phyloP scores from a whole-genome alignment of 1,140 invertebrate species.

The Drosophila lacteicornis region DNA sequence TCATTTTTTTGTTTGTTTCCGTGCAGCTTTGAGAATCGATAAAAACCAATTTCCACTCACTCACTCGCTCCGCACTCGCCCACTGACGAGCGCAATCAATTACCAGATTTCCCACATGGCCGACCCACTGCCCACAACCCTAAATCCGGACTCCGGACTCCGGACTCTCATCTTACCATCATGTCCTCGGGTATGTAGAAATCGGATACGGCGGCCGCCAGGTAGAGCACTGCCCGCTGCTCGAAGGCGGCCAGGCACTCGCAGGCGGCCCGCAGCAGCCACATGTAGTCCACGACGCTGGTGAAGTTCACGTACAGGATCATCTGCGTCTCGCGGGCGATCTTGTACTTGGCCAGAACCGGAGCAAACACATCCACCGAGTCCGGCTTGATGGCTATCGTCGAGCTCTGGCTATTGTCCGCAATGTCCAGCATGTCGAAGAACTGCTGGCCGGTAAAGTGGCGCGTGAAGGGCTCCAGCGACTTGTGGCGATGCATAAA shows the following conservation, averaged over 20 bases:
- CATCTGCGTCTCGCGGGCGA: constrained; percentile 87
- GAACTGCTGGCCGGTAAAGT: constrained; percentile 92
- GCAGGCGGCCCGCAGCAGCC: constrained; percentile 93
- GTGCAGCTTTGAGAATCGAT: constrained; percentile 72
- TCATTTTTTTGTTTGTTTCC: constrained; percentile 5
- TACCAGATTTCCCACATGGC: constrained; percentile 78
- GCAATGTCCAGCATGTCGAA: constrained; percentile 92
- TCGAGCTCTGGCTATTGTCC: constrained; percentile 86
- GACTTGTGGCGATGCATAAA: constrained; percentile 93
- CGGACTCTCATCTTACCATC: constrained; percentile 89
- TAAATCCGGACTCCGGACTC: constrained; percentile 10
- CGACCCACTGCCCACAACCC: constrained; percentile 7
- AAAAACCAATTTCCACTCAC: constrained; percentile 77
- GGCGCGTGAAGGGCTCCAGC: constrained; percentile 94
- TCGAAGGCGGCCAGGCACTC: constrained; percentile 90
- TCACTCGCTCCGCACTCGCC: constrained; percentile 26
- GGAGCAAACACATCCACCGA: constrained; percentile 89
- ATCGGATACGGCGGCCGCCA: constrained; percentile 99
- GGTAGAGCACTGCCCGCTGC: constrained; percentile 92
- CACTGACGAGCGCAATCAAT: constrained; percentile 78
- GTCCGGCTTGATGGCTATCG: constrained; percentile 89
- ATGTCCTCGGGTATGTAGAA: constrained; percentile 97
- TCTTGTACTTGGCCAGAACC: constrained; percentile 90
- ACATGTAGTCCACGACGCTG: constrained; percentile 96
- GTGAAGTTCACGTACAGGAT: constrained; percentile 92